phyloP scores from a whole-genome alignment of 2,113 vertebrate genomes.

The Cyanistes caeruleus region DNA sequence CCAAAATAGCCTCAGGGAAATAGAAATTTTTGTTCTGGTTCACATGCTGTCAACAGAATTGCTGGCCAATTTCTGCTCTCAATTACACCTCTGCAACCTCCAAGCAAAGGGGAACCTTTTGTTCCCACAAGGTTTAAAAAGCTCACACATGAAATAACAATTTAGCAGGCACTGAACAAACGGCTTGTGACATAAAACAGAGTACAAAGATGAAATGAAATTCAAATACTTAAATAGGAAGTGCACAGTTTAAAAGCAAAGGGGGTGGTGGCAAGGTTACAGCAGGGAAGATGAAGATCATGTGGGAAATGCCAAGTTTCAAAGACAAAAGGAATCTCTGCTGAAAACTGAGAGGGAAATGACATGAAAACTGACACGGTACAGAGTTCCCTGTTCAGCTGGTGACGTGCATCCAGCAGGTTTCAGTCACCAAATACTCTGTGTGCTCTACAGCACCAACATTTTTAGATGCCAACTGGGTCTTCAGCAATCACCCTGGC shows the following conservation, averaged over 20 bases:
- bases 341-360: not conserved
- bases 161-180: conserved; percentile 48
- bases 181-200: conserved; percentile 42
- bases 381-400: not conserved
- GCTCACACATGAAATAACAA: conserved; percentile 36
- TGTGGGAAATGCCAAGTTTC: not conserved
- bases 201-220: conserved; percentile 33
- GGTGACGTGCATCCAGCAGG: not conserved
- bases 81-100: conserved; percentile 57
- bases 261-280: not conserved
- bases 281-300: conserved; percentile 19
- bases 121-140: conserved; percentile 54
- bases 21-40: conserved; percentile 51
- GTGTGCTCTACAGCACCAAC: not conserved
- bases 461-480: not conserved
- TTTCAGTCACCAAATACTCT: not conserved
- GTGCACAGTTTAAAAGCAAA: not conserved
- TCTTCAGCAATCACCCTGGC: not conserved
- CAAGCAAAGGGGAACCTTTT: conserved; percentile 48
- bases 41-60: conserved; percentile 54
- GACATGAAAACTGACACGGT: not conserved
- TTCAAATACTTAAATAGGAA: conserved; percentile 33
- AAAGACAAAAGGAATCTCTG: conserved; percentile 33
- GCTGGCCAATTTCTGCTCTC: conserved; percentile 60
- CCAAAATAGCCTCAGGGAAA: conserved; percentile 47